Conservation (phyloP, 2,113 vertebrate species). For the Sylvia atricapilla region DNA sequence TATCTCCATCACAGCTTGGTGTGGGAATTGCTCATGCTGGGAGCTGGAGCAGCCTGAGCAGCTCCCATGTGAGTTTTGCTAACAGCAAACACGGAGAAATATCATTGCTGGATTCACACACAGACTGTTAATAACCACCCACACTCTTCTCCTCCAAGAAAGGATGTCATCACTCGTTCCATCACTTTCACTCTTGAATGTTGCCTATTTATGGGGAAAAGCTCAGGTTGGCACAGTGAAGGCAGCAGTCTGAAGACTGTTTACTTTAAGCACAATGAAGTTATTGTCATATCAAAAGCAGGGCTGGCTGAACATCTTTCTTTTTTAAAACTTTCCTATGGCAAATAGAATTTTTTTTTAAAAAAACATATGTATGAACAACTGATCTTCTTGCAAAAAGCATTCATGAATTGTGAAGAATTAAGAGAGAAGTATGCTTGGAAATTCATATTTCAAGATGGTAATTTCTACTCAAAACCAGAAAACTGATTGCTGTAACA, state of each 20-base stretch:
- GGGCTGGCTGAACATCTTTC: neutral
- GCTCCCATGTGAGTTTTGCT: neutral
- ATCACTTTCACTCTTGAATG: neutral
- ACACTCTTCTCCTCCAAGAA: neutral
- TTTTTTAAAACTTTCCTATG: neutral
- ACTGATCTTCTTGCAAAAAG: neutral
- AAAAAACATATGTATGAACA: neutral
- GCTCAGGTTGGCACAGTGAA: neutral
- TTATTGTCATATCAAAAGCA: neutral
- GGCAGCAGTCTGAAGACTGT: neutral
- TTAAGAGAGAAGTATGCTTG: neutral
- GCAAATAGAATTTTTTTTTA: neutral
- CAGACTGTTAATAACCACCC: conserved; percentile 32
- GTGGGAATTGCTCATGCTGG: neutral
- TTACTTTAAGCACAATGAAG: neutral
- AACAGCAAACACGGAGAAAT: neutral
- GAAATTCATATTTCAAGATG: neutral
- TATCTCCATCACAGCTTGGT: accelerated
- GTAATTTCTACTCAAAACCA: neutral
- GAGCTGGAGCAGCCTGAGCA: neutral
- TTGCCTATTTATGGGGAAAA: neutral
- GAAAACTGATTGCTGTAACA: accelerated
- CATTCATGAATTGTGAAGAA: neutral
- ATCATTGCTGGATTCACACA: neutral
- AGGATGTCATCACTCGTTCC: neutral